phyloP scores from a whole-genome alignment of 2,113 vertebrate species.

The Lethenteron camtschaticum region DNA sequence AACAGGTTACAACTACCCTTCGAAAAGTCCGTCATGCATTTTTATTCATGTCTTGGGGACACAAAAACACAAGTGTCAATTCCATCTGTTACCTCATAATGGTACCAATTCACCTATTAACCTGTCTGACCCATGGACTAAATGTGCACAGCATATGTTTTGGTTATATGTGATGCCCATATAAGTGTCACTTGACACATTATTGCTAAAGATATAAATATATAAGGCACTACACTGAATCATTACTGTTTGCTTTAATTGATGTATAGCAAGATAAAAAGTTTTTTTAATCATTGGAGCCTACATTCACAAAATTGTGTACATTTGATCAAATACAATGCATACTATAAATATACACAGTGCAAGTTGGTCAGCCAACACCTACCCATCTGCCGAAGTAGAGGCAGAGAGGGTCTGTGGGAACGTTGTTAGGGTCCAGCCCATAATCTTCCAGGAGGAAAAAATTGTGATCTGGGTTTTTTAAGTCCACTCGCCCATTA shows the following conservation, averaged over 20 bases:
- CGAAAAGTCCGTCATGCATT: no score
- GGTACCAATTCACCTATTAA: no score
- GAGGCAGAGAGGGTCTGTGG: constrained; percentile 43
- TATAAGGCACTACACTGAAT: not conserved
- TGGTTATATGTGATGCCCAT: no score
- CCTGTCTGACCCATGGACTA: no score
- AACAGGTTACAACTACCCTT: no score
- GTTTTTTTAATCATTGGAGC: not conserved
- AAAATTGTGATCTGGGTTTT: constrained; percentile 57
- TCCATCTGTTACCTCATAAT: no score
- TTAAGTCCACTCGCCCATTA: constrained; percentile 65
- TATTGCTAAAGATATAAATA: not conserved
- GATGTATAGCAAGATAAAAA: constrained; percentile 7
- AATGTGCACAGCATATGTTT: no score
- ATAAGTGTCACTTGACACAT: no score
- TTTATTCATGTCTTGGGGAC: no score
- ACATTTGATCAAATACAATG: not conserved
- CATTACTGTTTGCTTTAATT: not conserved
- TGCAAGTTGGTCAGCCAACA: not conserved
- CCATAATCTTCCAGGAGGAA: constrained; percentile 84
- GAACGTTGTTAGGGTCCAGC: constrained; percentile 55
- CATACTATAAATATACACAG: constrained; percentile 8
- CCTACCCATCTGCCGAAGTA: constrained; percentile 96
- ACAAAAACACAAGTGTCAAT: no score
- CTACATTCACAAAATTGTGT: not conserved